phyloP scores from a whole-genome alignment of 23 tunicate species.

The Botrylloides violaceus region DNA sequence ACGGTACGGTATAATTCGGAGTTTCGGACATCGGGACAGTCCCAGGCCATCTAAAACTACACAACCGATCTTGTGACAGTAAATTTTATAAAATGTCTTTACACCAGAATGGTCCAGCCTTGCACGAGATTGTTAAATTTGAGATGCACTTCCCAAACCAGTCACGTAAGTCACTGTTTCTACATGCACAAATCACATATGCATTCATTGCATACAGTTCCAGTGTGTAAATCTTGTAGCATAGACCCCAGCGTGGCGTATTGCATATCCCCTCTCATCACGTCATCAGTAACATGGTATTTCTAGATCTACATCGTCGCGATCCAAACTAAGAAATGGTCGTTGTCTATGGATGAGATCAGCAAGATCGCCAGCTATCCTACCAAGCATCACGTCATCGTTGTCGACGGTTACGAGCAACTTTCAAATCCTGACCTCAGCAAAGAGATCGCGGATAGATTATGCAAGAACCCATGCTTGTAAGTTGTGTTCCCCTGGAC shows the following conservation, averaged over 20 bases:
- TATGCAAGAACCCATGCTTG: constrained; percentile 79
- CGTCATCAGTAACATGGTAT: neutral
- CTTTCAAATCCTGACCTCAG: constrained; percentile 16
- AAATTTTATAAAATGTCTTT: too few species aligned
- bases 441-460: constrained; percentile 11
- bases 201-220: neutral
- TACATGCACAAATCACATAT: neutral
- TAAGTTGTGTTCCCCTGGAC: too few species aligned
- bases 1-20: too few species aligned
- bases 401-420: constrained; percentile 11
- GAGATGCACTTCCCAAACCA: neutral
- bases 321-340: constrained; percentile 4
- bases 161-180: neutral
- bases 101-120: too few species aligned
- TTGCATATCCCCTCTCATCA: neutral
- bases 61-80: too few species aligned
- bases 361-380: constrained; percentile 37
- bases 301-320: constrained; percentile 38
- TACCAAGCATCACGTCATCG: constrained; percentile 2
- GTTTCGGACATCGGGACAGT: too few species aligned
- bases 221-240: neutral
- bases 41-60: too few species aligned
- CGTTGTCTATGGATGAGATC: constrained; percentile 10
- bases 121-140: too few species aligned
- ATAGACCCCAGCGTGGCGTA: neutral